A percentile compares a stretch with the other conserved stretches of the same genome.
Conservation (phyloP, 2,888 invertebrate genomes). For the Hetaerina titia region DNA sequence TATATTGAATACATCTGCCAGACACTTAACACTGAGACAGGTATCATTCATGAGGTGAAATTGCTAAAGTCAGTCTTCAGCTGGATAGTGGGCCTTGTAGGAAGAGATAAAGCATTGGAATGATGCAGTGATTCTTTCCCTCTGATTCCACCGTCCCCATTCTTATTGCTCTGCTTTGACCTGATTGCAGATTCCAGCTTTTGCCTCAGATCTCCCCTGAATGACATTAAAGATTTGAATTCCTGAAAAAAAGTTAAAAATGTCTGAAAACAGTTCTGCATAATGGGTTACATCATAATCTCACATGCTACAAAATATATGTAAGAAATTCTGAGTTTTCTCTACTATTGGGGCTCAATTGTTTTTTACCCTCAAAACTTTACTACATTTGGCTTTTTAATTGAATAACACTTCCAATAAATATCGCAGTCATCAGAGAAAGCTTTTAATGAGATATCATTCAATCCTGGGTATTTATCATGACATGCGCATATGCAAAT, state of each 20-base stretch:
- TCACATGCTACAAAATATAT: neutral
- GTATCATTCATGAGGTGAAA: slow-evolving; percentile 81
- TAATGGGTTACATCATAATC: neutral
- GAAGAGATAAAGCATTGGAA: slow-evolving; percentile 76
- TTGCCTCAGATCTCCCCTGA: slow-evolving; percentile 87
- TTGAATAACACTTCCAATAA: too few relatives aligned
- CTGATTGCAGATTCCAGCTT: slow-evolving; percentile 93
- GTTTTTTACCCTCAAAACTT: neutral
- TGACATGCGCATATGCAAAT: too few relatives aligned
- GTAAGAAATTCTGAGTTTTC: neutral
- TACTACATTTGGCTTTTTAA: too few relatives aligned
- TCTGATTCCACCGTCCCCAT: slow-evolving; percentile 76
- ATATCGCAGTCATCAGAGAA: too few relatives aligned
- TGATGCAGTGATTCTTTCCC: slow-evolving; percentile 74
- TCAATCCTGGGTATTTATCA: too few relatives aligned
- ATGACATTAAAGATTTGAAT: slow-evolving; percentile 93
- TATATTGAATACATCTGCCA: neutral
- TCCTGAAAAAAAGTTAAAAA: slow-evolving; percentile 80
- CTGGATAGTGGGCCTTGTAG: slow-evolving; percentile 87
- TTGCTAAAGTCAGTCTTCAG: slow-evolving; percentile 97
- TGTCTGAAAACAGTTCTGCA: neutral
- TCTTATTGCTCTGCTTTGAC: slow-evolving; percentile 78
- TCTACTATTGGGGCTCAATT: neutral
- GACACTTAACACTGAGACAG: neutral
- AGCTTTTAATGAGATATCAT: too few relatives aligned